Evolutionary conservation across 1,140 invertebrate species (phyloP).

Genomic region (Panulirus ornatus): DNA sequence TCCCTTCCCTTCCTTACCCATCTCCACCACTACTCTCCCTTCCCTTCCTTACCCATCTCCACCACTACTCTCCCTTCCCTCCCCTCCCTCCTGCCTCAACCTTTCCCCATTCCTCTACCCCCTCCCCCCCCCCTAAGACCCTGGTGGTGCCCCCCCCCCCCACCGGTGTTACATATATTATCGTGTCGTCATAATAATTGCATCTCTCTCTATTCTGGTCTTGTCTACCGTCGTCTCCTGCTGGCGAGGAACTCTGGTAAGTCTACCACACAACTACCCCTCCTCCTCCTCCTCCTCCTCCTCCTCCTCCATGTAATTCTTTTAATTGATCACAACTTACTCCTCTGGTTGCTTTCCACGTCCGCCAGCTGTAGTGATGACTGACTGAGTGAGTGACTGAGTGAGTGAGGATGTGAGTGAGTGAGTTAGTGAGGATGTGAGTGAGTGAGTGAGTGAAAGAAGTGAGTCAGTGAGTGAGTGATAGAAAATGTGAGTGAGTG

Average conservation of each 20-base stretch:
- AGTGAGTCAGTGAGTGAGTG: conserved; percentile 46
- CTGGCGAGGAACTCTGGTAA: not conserved
- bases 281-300: not conserved
- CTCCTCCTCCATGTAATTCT: not conserved
- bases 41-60: too few relatives aligned
- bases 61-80: too few relatives aligned
- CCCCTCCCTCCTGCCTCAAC: too few relatives aligned
- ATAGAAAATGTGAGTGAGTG: conserved; percentile 29
- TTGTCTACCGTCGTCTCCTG: not conserved
- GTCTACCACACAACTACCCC: not conserved
- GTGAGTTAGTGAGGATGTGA: too few relatives aligned
- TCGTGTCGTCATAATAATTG: too few relatives aligned
- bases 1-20: too few relatives aligned
- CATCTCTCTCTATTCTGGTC: too few relatives aligned
- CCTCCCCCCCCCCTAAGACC: not conserved
- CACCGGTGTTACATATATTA: too few relatives aligned
- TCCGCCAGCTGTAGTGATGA: not conserved
- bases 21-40: too few relatives aligned
- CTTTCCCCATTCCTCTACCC: not conserved
- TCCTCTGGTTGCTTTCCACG: not conserved
- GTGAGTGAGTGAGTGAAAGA: too few relatives aligned
- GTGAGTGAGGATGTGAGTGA: too few relatives aligned
- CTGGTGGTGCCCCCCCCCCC: not conserved
- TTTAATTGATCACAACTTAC: not conserved
- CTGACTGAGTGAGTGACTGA: not conserved